Conservation (phyloP, 2,888 invertebrate species). For the Cephus pulcher region DNA sequence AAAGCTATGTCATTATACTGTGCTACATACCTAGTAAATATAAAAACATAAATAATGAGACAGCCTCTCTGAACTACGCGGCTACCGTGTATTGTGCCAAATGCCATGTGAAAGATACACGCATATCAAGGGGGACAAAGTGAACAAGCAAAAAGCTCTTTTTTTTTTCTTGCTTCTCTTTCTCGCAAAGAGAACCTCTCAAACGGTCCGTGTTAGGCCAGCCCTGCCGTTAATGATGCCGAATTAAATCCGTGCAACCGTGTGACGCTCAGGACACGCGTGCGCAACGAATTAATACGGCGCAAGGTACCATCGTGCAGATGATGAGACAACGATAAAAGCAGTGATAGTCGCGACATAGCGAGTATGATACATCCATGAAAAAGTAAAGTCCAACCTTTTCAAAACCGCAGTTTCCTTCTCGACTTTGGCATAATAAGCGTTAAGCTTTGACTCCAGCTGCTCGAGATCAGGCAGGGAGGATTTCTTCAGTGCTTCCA, state of each 20-base stretch:
- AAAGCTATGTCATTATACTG: conserved; percentile 64
- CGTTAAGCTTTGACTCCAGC: conserved; percentile 80
- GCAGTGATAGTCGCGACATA: not conserved
- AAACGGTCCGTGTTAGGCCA: too few relatives aligned
- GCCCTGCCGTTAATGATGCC: too few relatives aligned
- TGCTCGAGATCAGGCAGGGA: conserved; percentile 81
- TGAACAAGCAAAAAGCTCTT: too few relatives aligned
- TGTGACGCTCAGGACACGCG: too few relatives aligned
- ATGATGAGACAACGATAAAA: not conserved
- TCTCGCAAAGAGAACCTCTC: too few relatives aligned
- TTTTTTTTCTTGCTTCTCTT: too few relatives aligned
- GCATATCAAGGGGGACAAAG: too few relatives aligned
- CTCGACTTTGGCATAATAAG: conserved; percentile 83
- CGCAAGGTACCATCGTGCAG: too few relatives aligned
- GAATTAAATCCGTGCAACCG: too few relatives aligned
- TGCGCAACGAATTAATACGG: too few relatives aligned
- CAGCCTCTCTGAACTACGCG: not conserved
- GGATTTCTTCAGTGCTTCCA: conserved; percentile 74
- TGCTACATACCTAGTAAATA: conserved; percentile 61
- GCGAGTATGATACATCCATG: too few relatives aligned
- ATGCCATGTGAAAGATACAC: too few relatives aligned
- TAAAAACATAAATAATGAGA: conserved; percentile 34
- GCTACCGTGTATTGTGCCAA: not conserved
- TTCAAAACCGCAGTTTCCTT: conserved; percentile 71
- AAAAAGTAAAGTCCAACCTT: conserved; percentile 64